These are phyloP conservation scores for Phorcus lineatus DNA, from an alignment of 2,888 invertebrate genomes.

Conservation along the genomic window DNA sequence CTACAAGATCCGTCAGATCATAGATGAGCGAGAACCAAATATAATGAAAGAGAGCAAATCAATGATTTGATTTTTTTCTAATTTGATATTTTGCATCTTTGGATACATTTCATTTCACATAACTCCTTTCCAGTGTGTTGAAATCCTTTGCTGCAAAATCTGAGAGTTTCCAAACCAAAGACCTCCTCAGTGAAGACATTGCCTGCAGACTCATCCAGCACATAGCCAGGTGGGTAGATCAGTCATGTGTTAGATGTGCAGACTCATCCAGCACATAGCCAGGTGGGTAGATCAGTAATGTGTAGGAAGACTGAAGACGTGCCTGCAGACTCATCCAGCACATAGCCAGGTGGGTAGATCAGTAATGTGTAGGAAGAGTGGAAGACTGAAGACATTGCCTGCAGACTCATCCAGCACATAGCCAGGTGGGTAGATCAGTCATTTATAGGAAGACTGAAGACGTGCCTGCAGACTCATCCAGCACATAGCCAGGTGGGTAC, in stretches of 20 bases:
- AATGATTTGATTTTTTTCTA: too few relatives aligned
- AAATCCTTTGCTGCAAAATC: background rate
- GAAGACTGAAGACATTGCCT: conserved; percentile 84
- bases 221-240: conserved; percentile 80
- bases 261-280: conserved; percentile 72
- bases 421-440: conserved; percentile 78
- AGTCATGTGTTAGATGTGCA: background rate
- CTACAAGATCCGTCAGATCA: too few relatives aligned
- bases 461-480: conserved; percentile 76
- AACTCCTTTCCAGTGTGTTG: conserved; percentile 26
- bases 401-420: conserved; percentile 83
- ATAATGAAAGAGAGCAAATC: too few relatives aligned
- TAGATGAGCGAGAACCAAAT: too few relatives aligned
- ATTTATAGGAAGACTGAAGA: conserved; percentile 78
- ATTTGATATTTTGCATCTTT: background rate
- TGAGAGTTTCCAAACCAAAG: conserved; percentile 34
- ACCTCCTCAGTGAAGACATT: conserved; percentile 83
- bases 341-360: conserved; percentile 80
- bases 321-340: conserved; percentile 83
- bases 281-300: conserved; percentile 74
- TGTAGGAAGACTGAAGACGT: conserved; percentile 79
- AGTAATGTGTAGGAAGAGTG: background rate
- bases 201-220: conserved; percentile 83
- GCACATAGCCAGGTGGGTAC: conserved; percentile 77
- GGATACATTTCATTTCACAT: too few relatives aligned